A percentile compares a stretch with the other conserved stretches of the same genome.
Evolutionary conservation across 2,888 invertebrate species (phyloP).

Genomic region (Pegoplata infirma): DNA sequence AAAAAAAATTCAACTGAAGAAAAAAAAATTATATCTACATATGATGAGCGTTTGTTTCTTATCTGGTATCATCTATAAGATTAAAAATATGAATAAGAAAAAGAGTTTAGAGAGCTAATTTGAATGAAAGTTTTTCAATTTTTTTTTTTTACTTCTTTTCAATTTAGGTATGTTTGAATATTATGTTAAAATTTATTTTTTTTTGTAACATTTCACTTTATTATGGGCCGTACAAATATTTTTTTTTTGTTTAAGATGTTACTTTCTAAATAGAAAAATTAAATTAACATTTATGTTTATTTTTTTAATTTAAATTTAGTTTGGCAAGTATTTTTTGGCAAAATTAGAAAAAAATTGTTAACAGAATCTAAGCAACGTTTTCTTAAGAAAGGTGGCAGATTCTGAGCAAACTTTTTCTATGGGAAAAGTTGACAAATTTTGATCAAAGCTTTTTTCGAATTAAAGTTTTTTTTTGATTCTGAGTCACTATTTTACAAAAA

Average conservation of each 20-base stretch:
- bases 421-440: background rate
- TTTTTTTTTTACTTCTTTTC: background rate
- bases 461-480: too few species aligned
- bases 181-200: background rate
- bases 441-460: too few species aligned
- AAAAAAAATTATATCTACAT: background rate
- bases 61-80: background rate
- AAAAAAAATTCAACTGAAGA: background rate
- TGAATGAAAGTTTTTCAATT: constrained; percentile 55
- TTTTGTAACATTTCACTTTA: background rate
- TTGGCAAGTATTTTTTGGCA: too few species aligned
- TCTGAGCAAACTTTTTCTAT: background rate
- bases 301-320: background rate
- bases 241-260: background rate
- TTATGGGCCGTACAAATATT: too few species aligned
- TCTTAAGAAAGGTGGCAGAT: too few species aligned
- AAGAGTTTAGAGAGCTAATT: constrained; percentile 29
- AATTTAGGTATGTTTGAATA: background rate
- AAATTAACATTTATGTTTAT: too few species aligned
- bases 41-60: background rate
- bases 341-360: background rate
- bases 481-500: too few species aligned
- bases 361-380: background rate
- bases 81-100: background rate
- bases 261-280: background rate